Base-by-base conservation (phyloP, 2,797 vertebrate genomes). In the Rhinichthys osculus region DNA sequence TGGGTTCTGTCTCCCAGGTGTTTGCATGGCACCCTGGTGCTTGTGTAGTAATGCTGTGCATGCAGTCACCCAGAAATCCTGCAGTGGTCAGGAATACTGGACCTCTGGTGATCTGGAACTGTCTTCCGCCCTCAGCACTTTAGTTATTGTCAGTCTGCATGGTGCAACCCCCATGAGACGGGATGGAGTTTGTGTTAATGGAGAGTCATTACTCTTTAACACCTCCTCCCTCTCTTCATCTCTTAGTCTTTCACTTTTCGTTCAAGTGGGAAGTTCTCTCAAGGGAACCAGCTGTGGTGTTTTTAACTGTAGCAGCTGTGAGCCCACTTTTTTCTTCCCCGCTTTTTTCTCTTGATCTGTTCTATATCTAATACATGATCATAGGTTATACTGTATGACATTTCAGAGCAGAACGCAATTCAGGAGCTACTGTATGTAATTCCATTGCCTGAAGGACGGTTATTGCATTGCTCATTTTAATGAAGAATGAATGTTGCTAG, bases 1-100 rank as follows among this genome's bases (percentile, higher is more conserved):
- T 38, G 14, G 78, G 76, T 71, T 77, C 19, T 47, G 81, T 82
- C 85, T 84, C 83, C 91, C 62, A 85, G 85, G 78, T 92, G 59
- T 40, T 67, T 2, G 52, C 71, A 52, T 78, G n/a, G 38, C 35
- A n/a, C 69, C 50, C 64, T 47, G 38, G 6, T 14, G 16, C 54
- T 71, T n/a, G 47, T 74, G 78, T 40, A 70, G 71, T 81, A 62
- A 85, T 33, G 59, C 44, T 72, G 62, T 59, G 52, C 21, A 76
- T 27, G 72, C 86, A 77, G 44, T 81, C 82, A 70, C 8, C 54
- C 59, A 44, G 69, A 74, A 66, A 86, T 81, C 79, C 59, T 86
- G 70, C 85, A 76, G 47, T 14, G n/a, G 54, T 85, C 78, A 73
- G 67, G 59, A 74, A 52, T 23, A 40, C 62, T 77, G 72, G 44